Percentiles rank a stretch among this genome's conserved stretches.
Conservation (phyloP, 2,113 vertebrate genomes). For the Regulus satrapa region DNA sequence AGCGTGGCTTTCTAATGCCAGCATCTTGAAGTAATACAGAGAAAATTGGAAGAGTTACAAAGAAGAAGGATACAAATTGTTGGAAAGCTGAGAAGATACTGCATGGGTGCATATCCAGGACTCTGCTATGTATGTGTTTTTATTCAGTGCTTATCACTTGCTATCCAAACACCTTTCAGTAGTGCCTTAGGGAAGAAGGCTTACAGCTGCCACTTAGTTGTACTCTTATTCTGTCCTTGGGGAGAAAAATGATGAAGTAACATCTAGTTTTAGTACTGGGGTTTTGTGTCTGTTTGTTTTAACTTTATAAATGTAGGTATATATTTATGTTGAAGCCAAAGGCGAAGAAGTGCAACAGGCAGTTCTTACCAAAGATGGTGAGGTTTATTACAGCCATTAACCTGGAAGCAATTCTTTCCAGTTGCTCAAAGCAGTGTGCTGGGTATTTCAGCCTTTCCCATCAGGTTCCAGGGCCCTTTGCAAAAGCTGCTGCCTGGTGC, state of each 20-base stretch:
- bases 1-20: not conserved
- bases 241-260: not conserved
- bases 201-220: not conserved
- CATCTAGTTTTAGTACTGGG: not conserved
- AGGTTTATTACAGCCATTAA: not conserved
- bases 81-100: not conserved
- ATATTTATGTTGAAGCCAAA: conserved; percentile 25
- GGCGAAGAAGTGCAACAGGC: not conserved
- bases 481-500: not conserved
- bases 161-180: not conserved
- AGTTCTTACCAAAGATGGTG: conserved; percentile 33
- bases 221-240: not conserved
- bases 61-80: not conserved
- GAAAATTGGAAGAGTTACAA: not conserved
- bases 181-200: not conserved
- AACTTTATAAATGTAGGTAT: not conserved
- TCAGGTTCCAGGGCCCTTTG: not conserved
- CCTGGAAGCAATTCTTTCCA: not conserved
- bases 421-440: not conserved
- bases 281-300: conserved; percentile 3
- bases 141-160: not conserved
- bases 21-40: not conserved
- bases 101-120: not conserved
- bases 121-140: not conserved
- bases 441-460: not conserved